These are phyloP conservation scores for Clangula hyemalis DNA, from an alignment of 2,797 vertebrate species.

Conservation along the genomic window DNA sequence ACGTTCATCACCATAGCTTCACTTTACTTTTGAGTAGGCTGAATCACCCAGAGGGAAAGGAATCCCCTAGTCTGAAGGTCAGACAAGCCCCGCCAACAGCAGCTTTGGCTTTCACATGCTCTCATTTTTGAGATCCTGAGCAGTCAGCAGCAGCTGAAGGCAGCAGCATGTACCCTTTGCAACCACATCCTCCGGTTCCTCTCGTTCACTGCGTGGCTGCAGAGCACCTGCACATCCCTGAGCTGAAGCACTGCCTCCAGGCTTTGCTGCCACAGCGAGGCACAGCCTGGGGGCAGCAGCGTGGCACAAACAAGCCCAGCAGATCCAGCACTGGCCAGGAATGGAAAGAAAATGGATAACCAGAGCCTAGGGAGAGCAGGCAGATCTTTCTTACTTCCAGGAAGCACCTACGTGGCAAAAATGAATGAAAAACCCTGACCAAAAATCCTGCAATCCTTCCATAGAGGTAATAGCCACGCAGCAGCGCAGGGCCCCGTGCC, in stretches of 20 bases:
- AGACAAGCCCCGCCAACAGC: not conserved
- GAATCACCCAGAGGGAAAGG: not conserved
- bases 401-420: not conserved
- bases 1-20: not conserved
- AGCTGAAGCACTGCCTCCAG: not conserved
- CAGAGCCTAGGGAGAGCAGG: rapidly evolving
- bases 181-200: not conserved
- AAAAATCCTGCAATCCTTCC: not conserved
- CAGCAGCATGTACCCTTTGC: rapidly evolving
- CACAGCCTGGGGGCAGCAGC: not conserved
- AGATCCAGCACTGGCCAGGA: not conserved
- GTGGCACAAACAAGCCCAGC: not conserved
- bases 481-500: rapidly evolving
- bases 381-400: not conserved
- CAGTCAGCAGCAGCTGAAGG: not conserved
- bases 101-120: not conserved
- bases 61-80: not conserved
- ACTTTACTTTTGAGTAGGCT: not conserved
- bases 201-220: not conserved
- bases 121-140: not conserved
- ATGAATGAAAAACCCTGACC: not conserved
- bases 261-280: not conserved
- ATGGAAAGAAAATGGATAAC: not conserved
- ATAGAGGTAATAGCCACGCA: rapidly evolving
- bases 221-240: not conserved